Conservation (phyloP, 2,888 invertebrate species). For the Chymomyza caudatula region DNA sequence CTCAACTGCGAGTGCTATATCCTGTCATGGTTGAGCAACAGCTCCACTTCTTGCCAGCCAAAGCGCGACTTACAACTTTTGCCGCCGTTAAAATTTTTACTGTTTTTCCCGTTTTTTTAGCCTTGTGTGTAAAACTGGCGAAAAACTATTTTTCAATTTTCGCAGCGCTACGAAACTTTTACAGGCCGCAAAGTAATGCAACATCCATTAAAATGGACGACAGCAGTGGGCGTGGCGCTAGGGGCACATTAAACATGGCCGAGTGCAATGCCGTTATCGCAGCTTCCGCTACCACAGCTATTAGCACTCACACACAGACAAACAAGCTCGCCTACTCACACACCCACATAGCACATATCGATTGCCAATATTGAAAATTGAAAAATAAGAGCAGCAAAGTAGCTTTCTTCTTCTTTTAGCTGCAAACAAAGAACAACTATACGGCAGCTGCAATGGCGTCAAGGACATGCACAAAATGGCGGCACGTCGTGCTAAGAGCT, state of each 20-base stretch:
- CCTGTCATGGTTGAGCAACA: not conserved
- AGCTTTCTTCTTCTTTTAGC: not conserved
- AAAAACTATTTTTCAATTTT: conserved; percentile 64
- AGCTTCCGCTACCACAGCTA: not conserved
- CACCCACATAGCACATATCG: conserved; percentile 39
- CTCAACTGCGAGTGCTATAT: not conserved
- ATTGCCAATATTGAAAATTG: conserved; percentile 62
- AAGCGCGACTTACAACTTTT: conserved; percentile 25
- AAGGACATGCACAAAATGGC: conserved; percentile 39
- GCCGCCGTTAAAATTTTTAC: not conserved
- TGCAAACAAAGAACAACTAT: not conserved
- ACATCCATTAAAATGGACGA: conserved; percentile 56
- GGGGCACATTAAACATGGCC: conserved; percentile 39
- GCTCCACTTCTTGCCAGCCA: not conserved
- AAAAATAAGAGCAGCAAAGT: conserved; percentile 31
- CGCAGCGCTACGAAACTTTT: conserved; percentile 30
- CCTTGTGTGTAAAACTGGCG: conserved; percentile 10
- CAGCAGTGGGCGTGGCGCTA: conserved; percentile 20
- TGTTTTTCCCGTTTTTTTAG: not conserved
- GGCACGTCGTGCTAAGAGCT: conserved; percentile 5
- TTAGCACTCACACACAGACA: not conserved
- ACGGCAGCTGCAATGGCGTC: conserved; percentile 11
- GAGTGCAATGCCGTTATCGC: conserved; percentile 8
- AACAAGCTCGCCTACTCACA: not conserved
- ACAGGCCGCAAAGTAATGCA: conserved; percentile 49